Base-by-base conservation (phyloP, 2,888 invertebrate species). In the Caenorhabditis japonica region DNA sequence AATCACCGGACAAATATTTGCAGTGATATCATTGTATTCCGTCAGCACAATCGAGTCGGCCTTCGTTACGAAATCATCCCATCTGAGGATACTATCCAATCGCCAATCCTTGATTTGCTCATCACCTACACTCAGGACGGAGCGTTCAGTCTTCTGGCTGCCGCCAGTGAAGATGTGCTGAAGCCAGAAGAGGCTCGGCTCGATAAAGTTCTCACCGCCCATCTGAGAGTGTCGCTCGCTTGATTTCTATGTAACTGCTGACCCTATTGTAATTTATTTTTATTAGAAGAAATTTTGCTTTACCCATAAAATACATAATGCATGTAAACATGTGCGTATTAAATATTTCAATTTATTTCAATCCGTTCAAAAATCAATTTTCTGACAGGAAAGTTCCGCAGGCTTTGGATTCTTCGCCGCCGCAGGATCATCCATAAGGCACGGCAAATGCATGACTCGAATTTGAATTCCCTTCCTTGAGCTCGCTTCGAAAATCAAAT, bases 1-100 rank as follows among this genome's bases (percentile, higher is more conserved):
- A n/a, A n/a, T n/a, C n/a, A n/a, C n/a, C n/a, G n/a, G n/a, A n/a
- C n/a, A n/a, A n/a, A n/a, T 12, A 17, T 41, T 68, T 73, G 15
- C 52, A 73, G 64, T 13, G 75, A 76, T 12, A 49, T 61, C 10
- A 74, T 83, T 19, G 79, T 83, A 2, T 81, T 81, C 62, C 77
- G 80, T 13, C 75, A 70, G 10, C 66, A 78, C 12, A 78, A 82
- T 49, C 66, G 79, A n/a, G 76, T 76, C 13, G 82, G 81, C 19
- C 46, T 83, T 12, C 77, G 77, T 13, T 33, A 80, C 27, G 74
- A 77, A 33, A 70, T 77, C 5, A 61, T 61, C n/a, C 56, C 53
- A 8, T 33, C 55, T 1, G 36, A 59, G 23, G 23, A 27, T 5
- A 46, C 41, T 5, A 19, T 55, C 19, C 7, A 53, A 1, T 17